Conservation (phyloP, 2,888 invertebrate species). For the Lottia scabra region DNA sequence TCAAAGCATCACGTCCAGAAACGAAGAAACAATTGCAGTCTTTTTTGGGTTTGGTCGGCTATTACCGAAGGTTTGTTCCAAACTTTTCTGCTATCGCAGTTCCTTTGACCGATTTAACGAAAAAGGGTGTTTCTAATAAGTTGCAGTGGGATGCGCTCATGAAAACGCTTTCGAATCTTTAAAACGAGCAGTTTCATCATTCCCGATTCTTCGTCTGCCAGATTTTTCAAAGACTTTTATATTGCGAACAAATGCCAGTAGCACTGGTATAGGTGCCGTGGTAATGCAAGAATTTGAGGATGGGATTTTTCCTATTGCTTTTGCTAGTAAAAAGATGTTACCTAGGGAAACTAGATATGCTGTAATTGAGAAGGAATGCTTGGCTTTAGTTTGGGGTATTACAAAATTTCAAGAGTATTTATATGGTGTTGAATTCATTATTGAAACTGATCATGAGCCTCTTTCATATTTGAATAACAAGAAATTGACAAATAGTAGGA, state of each 20-base stretch:
- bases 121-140: neutral
- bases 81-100: neutral
- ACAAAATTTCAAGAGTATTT: neutral
- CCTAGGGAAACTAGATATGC: slow-evolving; percentile 27
- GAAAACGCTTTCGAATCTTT: neutral
- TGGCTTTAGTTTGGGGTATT: slow-evolving; percentile 5
- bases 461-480: neutral
- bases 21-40: neutral
- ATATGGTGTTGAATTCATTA: neutral
- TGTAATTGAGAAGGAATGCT: neutral
- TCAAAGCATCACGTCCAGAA: neutral
- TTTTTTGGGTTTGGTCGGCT: neutral
- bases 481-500: no score
- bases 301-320: neutral
- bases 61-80: neutral
- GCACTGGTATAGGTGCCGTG: neutral
- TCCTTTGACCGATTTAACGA: neutral
- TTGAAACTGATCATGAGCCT: neutral
- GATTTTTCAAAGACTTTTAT: neutral
- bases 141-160: neutral
- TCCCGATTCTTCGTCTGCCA: neutral
- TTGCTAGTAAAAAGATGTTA: slow-evolving; percentile 13
- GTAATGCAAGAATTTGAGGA: neutral
- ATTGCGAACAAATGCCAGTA: neutral
- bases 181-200: neutral